Base-by-base conservation (phyloP, 2,888 invertebrate species). In the Napeogenes inachia region DNA sequence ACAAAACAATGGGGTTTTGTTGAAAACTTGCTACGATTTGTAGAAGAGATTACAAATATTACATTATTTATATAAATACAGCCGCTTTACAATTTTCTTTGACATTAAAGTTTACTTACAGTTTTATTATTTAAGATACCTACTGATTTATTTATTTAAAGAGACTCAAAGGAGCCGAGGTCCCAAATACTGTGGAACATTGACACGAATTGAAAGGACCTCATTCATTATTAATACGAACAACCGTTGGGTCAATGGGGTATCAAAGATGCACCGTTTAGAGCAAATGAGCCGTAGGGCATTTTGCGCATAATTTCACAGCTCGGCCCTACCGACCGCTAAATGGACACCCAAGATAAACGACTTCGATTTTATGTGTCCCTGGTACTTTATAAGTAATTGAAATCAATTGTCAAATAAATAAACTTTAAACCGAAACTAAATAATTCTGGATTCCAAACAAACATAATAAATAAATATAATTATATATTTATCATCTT, bases 261-360 rank as follows among this genome's bases (percentile, higher is more conserved):
- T 80, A 80, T 78, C 78, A 77, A 78, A 79, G 83, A 81, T 79
- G 83, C 80, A 78, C 73, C 81, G 80, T 81, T 84, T 82, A 84
- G 74, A 78, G 78, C 78, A 84, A 89, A 88, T 84, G 88, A 86
- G 81, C 81, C 87, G 83, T 82, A 77, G 81, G 82, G 77, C 75
- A 84, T 88, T 84, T 87, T 72, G 78, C 87, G 87, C 83, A 80
- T 87, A 87, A 89, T 87, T 86, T 81, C 75, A 79, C 81, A 76
- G 72, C 71, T 73, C 71, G 73, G 73, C 73, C 73, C 73, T 70
- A 63, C 53, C 62, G 66, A 61, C 59, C 66, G 65, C 70, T 68
- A 73, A 73, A 71, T 73, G 78, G 77, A 68, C 73, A 72, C 68
- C 64, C 68, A 70, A 77, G 81, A 81, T 76, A 75, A 75, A 81